Percentiles rank a stretch among this genome's conserved stretches.
phyloP scores from a whole-genome alignment of 2,888 invertebrate species.

The Penaeus monodon region DNA sequence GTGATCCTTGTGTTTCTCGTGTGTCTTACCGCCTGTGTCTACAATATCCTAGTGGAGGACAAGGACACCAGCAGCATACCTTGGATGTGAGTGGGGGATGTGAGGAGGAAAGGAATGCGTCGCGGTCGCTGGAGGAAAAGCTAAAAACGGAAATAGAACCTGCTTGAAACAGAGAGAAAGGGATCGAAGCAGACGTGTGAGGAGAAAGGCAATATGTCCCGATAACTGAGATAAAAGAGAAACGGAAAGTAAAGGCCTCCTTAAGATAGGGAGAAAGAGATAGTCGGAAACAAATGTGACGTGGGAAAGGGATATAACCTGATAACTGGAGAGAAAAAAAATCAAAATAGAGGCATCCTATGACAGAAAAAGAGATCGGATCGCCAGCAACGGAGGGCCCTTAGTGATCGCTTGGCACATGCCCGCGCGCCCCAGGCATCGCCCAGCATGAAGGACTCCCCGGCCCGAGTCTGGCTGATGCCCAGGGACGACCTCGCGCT shows the following conservation, averaged over 20 bases:
- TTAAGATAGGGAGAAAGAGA: no score
- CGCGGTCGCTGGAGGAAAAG: no score
- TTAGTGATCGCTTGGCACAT: background rate
- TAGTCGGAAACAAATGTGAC: no score
- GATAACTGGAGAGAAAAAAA: no score
- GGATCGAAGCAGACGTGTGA: no score
- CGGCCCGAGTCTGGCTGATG: slow-evolving; percentile 35
- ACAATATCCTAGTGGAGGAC: slow-evolving; percentile 13
- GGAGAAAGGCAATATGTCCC: no score
- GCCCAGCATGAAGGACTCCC: slow-evolving; percentile 24
- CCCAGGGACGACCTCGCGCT: slow-evolving; percentile 22
- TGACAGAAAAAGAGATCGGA: background rate
- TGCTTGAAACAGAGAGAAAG: no score
- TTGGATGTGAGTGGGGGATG: background rate
- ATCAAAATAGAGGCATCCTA: background rate
- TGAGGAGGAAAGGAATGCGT: no score
- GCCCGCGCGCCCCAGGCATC: background rate
- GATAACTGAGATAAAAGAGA: no score
- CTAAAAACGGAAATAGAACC: background rate
- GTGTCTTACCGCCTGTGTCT: slow-evolving; percentile 22
- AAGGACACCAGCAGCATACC: background rate
- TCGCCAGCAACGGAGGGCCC: no score
- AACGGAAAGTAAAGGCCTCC: no score
- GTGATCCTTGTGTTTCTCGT: slow-evolving; percentile 9
- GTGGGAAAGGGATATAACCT: no score